Conservation (phyloP, 37 sponge, comb jelly and placozoan genomes). For the Ianthella basta region DNA sequence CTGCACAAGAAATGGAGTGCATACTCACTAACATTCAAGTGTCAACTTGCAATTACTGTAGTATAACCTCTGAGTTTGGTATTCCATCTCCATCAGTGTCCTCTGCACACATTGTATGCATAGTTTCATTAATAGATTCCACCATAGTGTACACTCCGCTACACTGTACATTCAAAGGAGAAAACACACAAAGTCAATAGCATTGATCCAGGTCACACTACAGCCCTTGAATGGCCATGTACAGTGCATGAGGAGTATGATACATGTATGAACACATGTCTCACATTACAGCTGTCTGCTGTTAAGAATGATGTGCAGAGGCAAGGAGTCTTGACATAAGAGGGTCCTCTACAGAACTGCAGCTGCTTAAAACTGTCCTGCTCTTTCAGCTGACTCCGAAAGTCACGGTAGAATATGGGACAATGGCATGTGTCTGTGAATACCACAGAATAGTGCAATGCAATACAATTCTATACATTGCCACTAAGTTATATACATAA, state of each 20-base stretch:
- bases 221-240: not conserved
- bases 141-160: not conserved
- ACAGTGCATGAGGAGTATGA: not conserved
- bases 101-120: not conserved
- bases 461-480: no score
- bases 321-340: constrained; percentile 8
- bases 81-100: constrained; percentile 26
- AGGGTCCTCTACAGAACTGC: not conserved
- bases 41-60: no score
- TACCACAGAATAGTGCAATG: not conserved
- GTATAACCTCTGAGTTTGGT: constrained; percentile 7
- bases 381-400: not conserved
- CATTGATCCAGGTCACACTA: not conserved
- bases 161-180: not conserved
- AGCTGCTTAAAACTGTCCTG: not conserved
- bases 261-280: not conserved
- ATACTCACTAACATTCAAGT: no score
- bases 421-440: not conserved
- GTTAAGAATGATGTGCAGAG: not conserved
- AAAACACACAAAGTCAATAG: not conserved
- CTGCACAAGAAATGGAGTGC: not conserved
- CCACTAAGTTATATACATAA: no score
- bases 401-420: not conserved
- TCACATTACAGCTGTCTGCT: not conserved
- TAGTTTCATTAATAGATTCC: not conserved